Base-by-base conservation (phyloP, 1,140 invertebrate species). In the Contarinia nasturtii region DNA sequence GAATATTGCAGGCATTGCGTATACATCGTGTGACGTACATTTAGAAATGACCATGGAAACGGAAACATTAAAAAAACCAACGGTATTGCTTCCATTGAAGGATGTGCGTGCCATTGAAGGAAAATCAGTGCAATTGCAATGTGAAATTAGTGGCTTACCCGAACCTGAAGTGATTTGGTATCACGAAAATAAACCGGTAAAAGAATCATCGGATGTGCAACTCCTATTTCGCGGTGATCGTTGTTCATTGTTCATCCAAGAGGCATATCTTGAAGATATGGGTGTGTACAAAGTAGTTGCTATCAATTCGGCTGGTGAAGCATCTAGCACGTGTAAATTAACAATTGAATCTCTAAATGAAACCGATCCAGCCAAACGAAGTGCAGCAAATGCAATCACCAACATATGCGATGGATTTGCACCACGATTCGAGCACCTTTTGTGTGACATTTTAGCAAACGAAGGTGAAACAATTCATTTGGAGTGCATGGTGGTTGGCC, bases 121-220 rank as follows among this genome's bases (percentile, higher is more conserved):
- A 8, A 72, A 72, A 7, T 71, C 71, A 19, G 76, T 80, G 4
- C 67, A 76, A 40, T 63, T 91, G 45, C 84, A 86, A 54, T 87
- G 83, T 57, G 69, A 87, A 40, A 87, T 91, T 54, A 71, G 84
- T 45, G 86, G 83, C 1, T 78, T 85, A 56, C 86, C 86, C 1
- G 82, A 86, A 62, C 86, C 86, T 0, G 83, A 86, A 67, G 82
- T 90, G 0, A 86, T 86, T 54, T 90, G 86, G 86, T 83, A 86
- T 53, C 86, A 89, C 54, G 77, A 90, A 55, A 77, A 79, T 48
- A 67, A 76, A 38, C 85, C 87, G 12, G 76, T 93, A 1, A 86
- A 86, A 59, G 86, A 86, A 61, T 88, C 84, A 1, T 72, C 76
- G 20, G 86, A 91, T 49, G 58, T 60, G 75, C 80, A 85, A 54